phyloP scores from a whole-genome alignment of 2,797 vertebrate genomes.

The Stomatorhinus walkeri region DNA sequence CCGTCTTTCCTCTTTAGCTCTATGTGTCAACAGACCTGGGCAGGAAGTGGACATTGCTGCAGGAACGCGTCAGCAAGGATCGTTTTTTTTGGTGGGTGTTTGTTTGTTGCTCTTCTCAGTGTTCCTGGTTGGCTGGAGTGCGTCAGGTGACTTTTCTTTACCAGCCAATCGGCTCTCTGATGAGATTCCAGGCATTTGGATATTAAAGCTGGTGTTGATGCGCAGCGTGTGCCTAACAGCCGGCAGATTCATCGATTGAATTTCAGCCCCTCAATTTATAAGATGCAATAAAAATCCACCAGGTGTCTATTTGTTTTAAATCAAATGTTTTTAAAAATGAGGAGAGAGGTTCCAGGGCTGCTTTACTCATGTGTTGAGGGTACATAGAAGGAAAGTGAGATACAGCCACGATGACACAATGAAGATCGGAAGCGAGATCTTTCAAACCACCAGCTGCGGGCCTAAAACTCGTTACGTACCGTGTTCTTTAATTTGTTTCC shows the following conservation, averaged over 20 bases:
- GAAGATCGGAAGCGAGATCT: neutral
- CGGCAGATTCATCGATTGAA: neutral
- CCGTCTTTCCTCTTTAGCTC: conserved; percentile 60
- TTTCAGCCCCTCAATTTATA: neutral
- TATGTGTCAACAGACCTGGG: conserved; percentile 80
- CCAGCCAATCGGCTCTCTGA: neutral
- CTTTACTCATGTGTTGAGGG: neutral
- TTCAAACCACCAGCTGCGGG: neutral
- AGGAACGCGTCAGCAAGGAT: conserved; percentile 86
- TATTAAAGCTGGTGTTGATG: neutral
- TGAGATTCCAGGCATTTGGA: neutral
- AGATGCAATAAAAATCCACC: neutral
- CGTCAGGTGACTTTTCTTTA: neutral
- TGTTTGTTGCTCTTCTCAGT: neutral
- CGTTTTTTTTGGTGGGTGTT: conserved; percentile 77
- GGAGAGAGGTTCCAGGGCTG: neutral
- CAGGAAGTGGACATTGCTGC: conserved; percentile 78
- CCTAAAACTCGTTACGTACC: neutral
- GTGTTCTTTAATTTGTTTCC: neutral
- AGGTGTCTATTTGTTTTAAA: neutral
- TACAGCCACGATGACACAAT: neutral
- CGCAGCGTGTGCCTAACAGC: neutral
- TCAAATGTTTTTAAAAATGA: neutral
- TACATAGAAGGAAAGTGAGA: neutral
- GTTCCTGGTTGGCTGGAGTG: neutral